A percentile compares a stretch with the other conserved stretches of the same genome.
Conservation (phyloP, 1,140 invertebrate genomes). For the Drosophila ercepeae region DNA sequence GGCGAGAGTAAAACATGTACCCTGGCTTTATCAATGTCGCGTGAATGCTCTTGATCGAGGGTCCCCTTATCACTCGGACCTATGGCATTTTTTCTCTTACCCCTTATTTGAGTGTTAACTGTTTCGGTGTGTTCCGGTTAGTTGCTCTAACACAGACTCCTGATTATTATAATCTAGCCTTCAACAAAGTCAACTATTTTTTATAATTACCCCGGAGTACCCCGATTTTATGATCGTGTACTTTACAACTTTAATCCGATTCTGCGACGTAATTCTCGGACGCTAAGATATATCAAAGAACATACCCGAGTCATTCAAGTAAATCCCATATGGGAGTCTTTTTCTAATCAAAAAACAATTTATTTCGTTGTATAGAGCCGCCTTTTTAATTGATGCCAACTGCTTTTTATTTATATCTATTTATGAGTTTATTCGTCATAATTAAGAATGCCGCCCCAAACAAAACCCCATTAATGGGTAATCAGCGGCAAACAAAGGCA, state of each 20-base stretch:
- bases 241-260: background rate
- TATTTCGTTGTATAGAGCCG: slow-evolving; percentile 19
- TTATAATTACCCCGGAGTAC: background rate
- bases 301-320: slow-evolving; percentile 17
- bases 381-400: slow-evolving; percentile 56
- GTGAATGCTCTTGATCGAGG: background rate
- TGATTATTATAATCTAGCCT: slow-evolving; percentile 7
- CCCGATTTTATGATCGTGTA: background rate
- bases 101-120: background rate
- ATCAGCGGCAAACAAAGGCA: slow-evolving; percentile 48
- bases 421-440: slow-evolving; percentile 32
- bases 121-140: slow-evolving; percentile 8
- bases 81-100: background rate
- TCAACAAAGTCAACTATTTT: background rate
- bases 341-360: slow-evolving; percentile 4
- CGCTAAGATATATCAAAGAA: slow-evolving; percentile 30
- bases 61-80: slow-evolving; percentile 22
- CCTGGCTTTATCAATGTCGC: slow-evolving; percentile 13
- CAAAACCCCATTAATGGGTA: slow-evolving; percentile 30
- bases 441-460: slow-evolving; percentile 13
- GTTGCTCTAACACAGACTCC: background rate
- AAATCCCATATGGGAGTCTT: slow-evolving; percentile 36
- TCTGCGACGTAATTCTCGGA: slow-evolving; percentile 16
- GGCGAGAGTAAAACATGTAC: background rate
- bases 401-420: slow-evolving; percentile 42